phyloP scores from a whole-genome alignment of 2,797 vertebrate species.

The Zenarchopterus dispar region DNA sequence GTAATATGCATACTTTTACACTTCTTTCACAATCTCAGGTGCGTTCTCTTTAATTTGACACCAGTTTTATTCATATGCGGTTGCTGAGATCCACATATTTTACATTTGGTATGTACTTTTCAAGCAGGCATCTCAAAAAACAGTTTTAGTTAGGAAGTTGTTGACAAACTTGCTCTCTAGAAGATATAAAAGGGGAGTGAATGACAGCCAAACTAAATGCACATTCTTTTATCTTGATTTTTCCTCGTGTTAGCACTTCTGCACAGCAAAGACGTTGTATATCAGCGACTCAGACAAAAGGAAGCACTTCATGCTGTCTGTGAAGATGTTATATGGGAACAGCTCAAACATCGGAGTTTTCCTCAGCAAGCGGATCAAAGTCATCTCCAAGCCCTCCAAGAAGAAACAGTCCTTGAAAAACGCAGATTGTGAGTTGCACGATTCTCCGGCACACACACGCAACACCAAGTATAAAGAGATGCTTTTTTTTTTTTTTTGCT shows the following conservation, averaged over 20 bases:
- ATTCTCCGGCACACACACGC: constrained; percentile 30
- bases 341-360: constrained; percentile 96
- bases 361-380: constrained; percentile 98
- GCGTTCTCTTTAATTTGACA: too few relatives aligned
- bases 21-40: too few relatives aligned
- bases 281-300: constrained; percentile 98
- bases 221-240: neutral
- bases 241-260: constrained; percentile 88
- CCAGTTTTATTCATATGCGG: too few relatives aligned
- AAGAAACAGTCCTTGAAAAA: constrained; percentile 99
- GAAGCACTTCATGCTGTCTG: constrained; percentile 99
- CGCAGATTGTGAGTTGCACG: constrained; percentile 89
- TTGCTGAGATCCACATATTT: too few relatives aligned
- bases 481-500: neutral
- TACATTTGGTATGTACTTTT: too few relatives aligned
- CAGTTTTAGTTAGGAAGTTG: too few relatives aligned
- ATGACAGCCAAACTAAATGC: constrained; percentile 8
- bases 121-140: too few relatives aligned
- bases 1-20: too few relatives aligned
- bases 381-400: constrained; percentile 99
- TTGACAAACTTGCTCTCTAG: constrained; percentile 2
- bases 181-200: constrained; percentile 23
- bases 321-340: constrained; percentile 99
- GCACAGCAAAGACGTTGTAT: constrained; percentile 97
- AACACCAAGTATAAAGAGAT: neutral